phyloP scores from a whole-genome alignment of 2,888 invertebrate genomes.

The Epsilonema sp. region DNA sequence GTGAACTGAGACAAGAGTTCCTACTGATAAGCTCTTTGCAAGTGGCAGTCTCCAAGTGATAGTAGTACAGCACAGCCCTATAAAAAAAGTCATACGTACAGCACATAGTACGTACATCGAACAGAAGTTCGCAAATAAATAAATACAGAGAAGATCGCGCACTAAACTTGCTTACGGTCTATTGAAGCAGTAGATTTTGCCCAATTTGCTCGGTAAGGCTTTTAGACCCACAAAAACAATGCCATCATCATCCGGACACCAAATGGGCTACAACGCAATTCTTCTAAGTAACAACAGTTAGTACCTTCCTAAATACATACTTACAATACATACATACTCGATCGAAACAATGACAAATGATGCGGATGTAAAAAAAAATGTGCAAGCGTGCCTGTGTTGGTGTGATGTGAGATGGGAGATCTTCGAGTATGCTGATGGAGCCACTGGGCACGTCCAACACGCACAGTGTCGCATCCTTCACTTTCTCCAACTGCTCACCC shows the following conservation, averaged over 20 bases:
- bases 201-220: slow-evolving; percentile 16
- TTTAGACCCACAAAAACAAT: slow-evolving; percentile 23
- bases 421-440: slow-evolving; percentile 13
- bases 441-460: slow-evolving; percentile 17
- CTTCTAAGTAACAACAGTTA: too few species aligned
- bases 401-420: slow-evolving; percentile 3
- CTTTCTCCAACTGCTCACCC: slow-evolving; percentile 20
- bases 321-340: too few species aligned
- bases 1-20: slow-evolving; percentile 11
- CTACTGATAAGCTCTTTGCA: slow-evolving; percentile 12
- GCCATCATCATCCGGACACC: slow-evolving; percentile 22
- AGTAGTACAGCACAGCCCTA: slow-evolving; percentile 17
- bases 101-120: too few species aligned
- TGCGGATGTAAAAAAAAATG: too few species aligned
- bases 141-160: too few species aligned
- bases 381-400: slow-evolving; percentile 4
- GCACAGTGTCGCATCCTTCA: slow-evolving; percentile 21
- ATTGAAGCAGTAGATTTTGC: slow-evolving; percentile 21
- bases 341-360: too few species aligned
- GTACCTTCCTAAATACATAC: too few species aligned
- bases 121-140: too few species aligned
- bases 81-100: too few species aligned
- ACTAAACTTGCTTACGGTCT: slow-evolving; percentile 13
- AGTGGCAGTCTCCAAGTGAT: slow-evolving; percentile 14
- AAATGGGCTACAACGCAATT: slow-evolving; percentile 15